phyloP scores from a whole-genome alignment of 1,140 invertebrate species.

The Drosophila navojoa region DNA sequence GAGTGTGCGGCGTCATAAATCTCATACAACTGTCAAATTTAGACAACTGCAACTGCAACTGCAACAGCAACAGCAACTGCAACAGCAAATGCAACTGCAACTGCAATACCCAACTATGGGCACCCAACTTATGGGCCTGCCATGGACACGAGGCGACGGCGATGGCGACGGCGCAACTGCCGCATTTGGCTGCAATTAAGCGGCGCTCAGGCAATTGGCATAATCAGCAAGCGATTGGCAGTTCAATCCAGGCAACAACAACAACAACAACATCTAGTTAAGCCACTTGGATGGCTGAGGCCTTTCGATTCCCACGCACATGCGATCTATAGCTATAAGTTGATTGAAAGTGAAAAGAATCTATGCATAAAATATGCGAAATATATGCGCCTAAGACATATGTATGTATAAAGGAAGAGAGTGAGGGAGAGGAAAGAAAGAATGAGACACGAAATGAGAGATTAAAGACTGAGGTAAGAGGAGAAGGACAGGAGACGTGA shows the following conservation, averaged over 20 bases:
- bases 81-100: slow-evolving; percentile 35
- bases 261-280: background rate
- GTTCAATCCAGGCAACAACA: background rate
- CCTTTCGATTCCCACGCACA: no score
- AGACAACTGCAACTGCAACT: slow-evolving; percentile 62
- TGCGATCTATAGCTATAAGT: no score
- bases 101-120: slow-evolving; percentile 47
- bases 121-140: slow-evolving; percentile 38
- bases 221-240: slow-evolving; percentile 12
- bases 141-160: background rate
- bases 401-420: no score
- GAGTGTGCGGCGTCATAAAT: slow-evolving; percentile 79
- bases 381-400: no score
- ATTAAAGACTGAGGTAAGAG: background rate
- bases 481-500: background rate
- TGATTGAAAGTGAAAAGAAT: no score
- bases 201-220: slow-evolving; percentile 35
- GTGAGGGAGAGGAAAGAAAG: no score
- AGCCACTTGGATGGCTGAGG: no score
- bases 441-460: no score
- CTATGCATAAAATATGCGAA: no score
- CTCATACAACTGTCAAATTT: slow-evolving; percentile 81
- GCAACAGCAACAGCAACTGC: slow-evolving; percentile 56
- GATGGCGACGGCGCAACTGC: slow-evolving; percentile 13
- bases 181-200: slow-evolving; percentile 49